Evolutionary conservation across 2,888 invertebrate genomes (phyloP), one percentile per base, ranked within the genome.

Genomic region (Elysia crispata): DNA sequence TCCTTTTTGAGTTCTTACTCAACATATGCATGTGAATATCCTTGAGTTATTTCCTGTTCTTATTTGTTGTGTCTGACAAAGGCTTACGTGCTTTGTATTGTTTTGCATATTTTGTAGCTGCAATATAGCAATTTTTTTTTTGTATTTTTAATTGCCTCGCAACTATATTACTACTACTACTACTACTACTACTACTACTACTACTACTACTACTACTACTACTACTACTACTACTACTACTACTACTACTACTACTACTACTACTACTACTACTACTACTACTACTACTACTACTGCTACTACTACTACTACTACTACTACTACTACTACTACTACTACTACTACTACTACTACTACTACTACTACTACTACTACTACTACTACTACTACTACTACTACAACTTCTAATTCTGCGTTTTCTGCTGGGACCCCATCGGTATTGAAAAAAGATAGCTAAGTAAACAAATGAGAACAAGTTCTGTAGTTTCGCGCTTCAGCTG

Each of bases 161-260:
- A 13, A 54, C 54, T 18, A 54, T 54, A 13, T 15, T 54, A 13
- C 13, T 54, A 13, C 13, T 15, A 13, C 54, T 54, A 54, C 13
- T 54, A 54, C 18, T 54, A 54, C 54, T 54, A 54, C 54, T 54
- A 54, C 54, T 54, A 54, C 54, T 54, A 54, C 54, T 54, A 54
- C 54, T 54, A 54, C 54, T 54, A 54, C 54, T 54, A 54, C 54
- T 54, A 54, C 54, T 54, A 54, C 54, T 54, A 54, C 54, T 54
- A 54, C 54, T 54, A 54, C 54, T 54, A 54, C 54, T 54, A 54
- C 54, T 54, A 54, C 54, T 54, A 54, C 54, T 54, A 54, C 54
- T 54, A 54, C 54, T 54, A 54, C 54, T 54, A 54, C 54, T 54
- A 54, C 54, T 54, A 54, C 54, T 54, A 54, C 54, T 54, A 54